Percentiles rank a stretch among this genome's conserved stretches.
phyloP scores from a whole-genome alignment of 2,888 invertebrate genomes.

The Agonopterix heracliana region DNA sequence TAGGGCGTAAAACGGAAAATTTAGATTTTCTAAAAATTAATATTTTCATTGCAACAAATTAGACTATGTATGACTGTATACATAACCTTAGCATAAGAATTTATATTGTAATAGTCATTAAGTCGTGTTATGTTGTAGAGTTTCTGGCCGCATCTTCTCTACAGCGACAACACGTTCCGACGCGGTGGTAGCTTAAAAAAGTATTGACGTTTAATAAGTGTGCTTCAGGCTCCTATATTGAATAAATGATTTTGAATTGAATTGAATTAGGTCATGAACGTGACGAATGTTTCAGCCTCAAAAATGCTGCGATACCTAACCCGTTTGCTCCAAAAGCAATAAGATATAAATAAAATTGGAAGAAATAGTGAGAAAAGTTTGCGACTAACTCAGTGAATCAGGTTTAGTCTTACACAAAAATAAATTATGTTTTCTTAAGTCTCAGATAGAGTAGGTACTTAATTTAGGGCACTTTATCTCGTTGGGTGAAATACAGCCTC shows the following conservation, averaged over 20 bases:
- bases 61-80: too few species aligned
- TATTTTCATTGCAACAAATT: neutral
- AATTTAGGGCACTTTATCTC: neutral
- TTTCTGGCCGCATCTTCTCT: too few species aligned
- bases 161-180: too few species aligned
- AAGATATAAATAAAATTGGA: too few species aligned
- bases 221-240: too few species aligned
- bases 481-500: neutral
- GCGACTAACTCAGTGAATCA: slow-evolving; percentile 1
- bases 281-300: neutral
- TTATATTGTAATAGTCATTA: too few species aligned
- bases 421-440: neutral
- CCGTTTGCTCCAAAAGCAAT: neutral
- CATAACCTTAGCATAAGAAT: too few species aligned
- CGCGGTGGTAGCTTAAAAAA: too few species aligned
- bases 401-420: neutral
- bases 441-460: neutral
- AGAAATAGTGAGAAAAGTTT: neutral
- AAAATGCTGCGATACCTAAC: neutral
- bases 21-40: neutral
- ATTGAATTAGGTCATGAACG: neutral
- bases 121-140: too few species aligned
- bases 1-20: neutral
- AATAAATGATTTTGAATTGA: too few species aligned
- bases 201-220: too few species aligned